Conservation (phyloP, 2,888 invertebrate species). For the Tipula unca region DNA sequence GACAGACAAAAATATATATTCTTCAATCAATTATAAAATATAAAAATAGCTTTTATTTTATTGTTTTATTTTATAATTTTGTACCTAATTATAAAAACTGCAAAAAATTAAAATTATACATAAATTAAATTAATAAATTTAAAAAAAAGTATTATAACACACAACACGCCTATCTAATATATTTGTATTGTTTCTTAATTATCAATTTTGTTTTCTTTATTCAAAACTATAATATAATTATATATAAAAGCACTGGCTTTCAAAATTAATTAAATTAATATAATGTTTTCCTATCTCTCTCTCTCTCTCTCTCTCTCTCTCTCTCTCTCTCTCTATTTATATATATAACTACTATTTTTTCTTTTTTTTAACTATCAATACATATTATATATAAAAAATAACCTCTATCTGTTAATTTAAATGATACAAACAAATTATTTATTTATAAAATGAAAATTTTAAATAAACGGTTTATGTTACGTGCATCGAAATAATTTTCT, state of each 20-base stretch:
- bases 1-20: conserved; percentile 3
- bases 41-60: neutral
- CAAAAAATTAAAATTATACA: neutral
- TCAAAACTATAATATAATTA: neutral
- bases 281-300: neutral
- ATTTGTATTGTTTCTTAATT: neutral
- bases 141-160: neutral
- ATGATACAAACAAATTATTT: neutral
- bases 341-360: neutral
- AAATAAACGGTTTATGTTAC: neutral
- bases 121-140: neutral
- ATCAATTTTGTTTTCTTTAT: neutral
- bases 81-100: neutral
- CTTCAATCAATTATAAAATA: neutral
- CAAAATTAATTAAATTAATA: neutral
- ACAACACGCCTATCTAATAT: neutral
- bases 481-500: neutral
- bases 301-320: neutral
- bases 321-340: too few species aligned
- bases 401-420: neutral
- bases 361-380: neutral
- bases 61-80: neutral
- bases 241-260: conserved; percentile 1
- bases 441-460: neutral
- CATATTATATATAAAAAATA: neutral